Evolutionary conservation across 2,797 vertebrate genomes (phyloP).

Genomic region (Helicolenus hilgendorfi): DNA sequence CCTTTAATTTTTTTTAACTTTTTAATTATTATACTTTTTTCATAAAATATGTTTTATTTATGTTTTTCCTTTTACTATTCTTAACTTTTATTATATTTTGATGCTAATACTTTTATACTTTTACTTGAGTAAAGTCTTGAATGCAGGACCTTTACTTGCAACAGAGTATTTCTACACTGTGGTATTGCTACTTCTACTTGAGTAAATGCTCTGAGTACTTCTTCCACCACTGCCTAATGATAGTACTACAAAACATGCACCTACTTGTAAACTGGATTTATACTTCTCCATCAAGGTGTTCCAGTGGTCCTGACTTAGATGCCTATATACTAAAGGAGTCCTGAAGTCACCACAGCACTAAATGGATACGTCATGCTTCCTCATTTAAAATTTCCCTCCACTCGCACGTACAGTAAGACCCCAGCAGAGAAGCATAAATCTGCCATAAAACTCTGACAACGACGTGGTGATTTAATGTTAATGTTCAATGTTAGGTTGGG

Average conservation of each 20-base stretch:
- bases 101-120: too few species aligned
- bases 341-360: background rate
- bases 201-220: too few species aligned
- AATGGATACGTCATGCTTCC: background rate
- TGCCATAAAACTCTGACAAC: background rate
- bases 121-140: too few species aligned
- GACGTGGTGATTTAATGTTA: slow-evolving; percentile 2
- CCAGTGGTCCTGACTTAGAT: background rate
- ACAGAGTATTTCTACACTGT: too few species aligned
- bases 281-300: background rate
- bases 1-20: too few species aligned
- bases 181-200: too few species aligned
- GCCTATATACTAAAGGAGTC: background rate
- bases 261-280: background rate
- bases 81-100: too few species aligned
- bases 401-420: background rate
- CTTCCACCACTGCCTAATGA: background rate
- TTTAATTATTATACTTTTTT: too few species aligned
- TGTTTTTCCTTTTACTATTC: too few species aligned
- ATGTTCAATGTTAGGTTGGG: slow-evolving; percentile 7
- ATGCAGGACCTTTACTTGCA: too few species aligned
- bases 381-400: background rate
- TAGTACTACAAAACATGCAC: background rate
- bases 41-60: too few species aligned
- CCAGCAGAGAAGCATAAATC: slow-evolving; percentile 1